Evolutionary conservation across 35 echinoderm and acorn worm species (phyloP), one percentile per base, ranked within the genome.

Genomic region (Anneissia japonica): DNA sequence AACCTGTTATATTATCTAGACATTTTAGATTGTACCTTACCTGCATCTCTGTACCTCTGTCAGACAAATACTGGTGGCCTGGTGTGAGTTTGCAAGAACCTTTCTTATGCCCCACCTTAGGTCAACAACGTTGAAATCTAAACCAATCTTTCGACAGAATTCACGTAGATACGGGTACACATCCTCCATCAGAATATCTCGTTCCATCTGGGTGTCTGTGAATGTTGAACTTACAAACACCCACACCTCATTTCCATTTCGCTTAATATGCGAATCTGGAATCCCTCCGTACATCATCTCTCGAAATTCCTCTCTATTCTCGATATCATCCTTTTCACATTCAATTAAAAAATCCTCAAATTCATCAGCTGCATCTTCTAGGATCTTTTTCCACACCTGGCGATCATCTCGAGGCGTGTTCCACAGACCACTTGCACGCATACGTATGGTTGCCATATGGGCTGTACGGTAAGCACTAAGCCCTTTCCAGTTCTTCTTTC

Each of bases 221-320:
- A 98, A 98, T 5, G 95, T 98, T 28, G 95, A 98, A 51, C 95
- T 98, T 40, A 98, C 88, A 78, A 98, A 98, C 19, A 98, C 86
- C 95, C 95, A 93, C 9, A 90, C 91, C 29, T 90, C 85, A 5
- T 89, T 86, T 0, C 84, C 81, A 30, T 90, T 87, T 34, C 41
- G 73, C 26, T 80, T 88, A 16, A 93, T 37, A 39, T 90, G 79
- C 33, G 64, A 80, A 16, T 28, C 75, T 23, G 90, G 87, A 10
- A 92, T 76, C 23, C 38, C 73, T 5, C 90, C 94, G 4, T 39
- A 34, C 87, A 97, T 90, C 78, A 92, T 83, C 9, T 73, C 73
- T 17, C 77, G 74, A 51, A 90, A 92, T 17, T 46, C 32, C 17
- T 73, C 75, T 40, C 72, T 73, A 34, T 81, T 83, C 41, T 96